Conservation (phyloP, 2,888 invertebrate species). For the Coelinius sp. region DNA sequence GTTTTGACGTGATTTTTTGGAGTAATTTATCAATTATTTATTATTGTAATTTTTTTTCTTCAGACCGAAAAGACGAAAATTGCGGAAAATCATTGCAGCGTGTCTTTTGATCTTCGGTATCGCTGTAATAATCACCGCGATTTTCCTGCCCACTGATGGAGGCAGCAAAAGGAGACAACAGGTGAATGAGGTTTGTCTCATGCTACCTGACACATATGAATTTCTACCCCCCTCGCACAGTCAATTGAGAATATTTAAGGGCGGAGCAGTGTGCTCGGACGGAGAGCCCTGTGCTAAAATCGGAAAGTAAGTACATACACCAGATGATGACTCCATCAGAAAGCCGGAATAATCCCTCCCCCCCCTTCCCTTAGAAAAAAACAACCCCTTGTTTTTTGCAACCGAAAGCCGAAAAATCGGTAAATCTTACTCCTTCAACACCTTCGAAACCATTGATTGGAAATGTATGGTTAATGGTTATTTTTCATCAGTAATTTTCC, state of each 20-base stretch:
- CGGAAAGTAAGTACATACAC: constrained; percentile 87
- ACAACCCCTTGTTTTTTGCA: too few species aligned
- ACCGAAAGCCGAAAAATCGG: too few species aligned
- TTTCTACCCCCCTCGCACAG: constrained; percentile 79
- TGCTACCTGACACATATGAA: constrained; percentile 79
- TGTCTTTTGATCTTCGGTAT: constrained; percentile 45
- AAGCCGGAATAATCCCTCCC: background rate
- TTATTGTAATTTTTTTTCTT: constrained; percentile 5
- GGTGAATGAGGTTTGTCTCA: constrained; percentile 55
- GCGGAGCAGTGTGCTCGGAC: constrained; percentile 85
- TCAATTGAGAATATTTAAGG: constrained; percentile 76
- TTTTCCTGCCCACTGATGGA: constrained; percentile 56
- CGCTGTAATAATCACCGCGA: constrained; percentile 68
- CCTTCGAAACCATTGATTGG: background rate
- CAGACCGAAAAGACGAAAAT: constrained; percentile 33
- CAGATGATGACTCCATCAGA: too few species aligned
- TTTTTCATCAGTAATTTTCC: background rate
- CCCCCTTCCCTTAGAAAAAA: too few species aligned
- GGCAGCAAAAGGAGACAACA: background rate
- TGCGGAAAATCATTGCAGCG: constrained; percentile 29
- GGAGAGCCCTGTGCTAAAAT: constrained; percentile 82
- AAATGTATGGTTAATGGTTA: background rate
- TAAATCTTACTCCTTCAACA: background rate
- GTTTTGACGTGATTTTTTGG: too few species aligned
- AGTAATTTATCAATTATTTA: too few species aligned